phyloP scores from a whole-genome alignment of 2,888 invertebrate genomes.

The Liopterus haemorrhoidalis region DNA sequence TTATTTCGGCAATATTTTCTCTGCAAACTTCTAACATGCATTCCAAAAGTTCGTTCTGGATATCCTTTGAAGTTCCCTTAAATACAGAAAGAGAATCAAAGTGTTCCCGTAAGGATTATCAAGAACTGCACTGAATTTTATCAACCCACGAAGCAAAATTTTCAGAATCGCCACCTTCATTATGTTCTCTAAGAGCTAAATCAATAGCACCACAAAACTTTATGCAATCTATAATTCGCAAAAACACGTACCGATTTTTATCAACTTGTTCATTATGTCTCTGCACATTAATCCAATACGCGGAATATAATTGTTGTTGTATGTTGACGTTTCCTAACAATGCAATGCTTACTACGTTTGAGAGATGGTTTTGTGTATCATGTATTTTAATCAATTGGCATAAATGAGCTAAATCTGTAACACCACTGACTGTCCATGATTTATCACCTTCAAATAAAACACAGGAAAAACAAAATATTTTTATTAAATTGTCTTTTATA shows the following conservation, averaged over 20 bases:
- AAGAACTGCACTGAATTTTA: slow-evolving; percentile 35
- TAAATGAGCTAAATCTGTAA: slow-evolving; percentile 8
- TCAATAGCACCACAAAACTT: slow-evolving; percentile 39
- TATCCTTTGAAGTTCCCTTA: slow-evolving; percentile 33
- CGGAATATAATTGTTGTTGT: slow-evolving; percentile 24
- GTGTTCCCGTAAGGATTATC: no score
- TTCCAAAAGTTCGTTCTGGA: slow-evolving; percentile 38
- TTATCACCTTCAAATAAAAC: no score
- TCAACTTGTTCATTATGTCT: slow-evolving; percentile 23
- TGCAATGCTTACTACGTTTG: neutral
- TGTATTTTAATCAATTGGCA: slow-evolving; percentile 6
- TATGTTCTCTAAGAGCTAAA: slow-evolving; percentile 35
- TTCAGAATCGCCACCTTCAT: slow-evolving; percentile 32
- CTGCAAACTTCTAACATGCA: slow-evolving; percentile 35
- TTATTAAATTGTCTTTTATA: slow-evolving; percentile 8
- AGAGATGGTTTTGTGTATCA: neutral
- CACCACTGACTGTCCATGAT: no score
- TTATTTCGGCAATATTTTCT: slow-evolving; percentile 30
- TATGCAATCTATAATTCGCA: slow-evolving; percentile 36
- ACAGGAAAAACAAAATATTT: slow-evolving; percentile 10
- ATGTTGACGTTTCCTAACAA: slow-evolving; percentile 25
- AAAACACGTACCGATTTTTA: slow-evolving; percentile 31
- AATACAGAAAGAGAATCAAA: no score
- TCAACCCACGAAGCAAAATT: slow-evolving; percentile 35
- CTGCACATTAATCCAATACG: slow-evolving; percentile 20